phyloP scores from a whole-genome alignment of 2,888 invertebrate species.

The Aporophyla nigra region DNA sequence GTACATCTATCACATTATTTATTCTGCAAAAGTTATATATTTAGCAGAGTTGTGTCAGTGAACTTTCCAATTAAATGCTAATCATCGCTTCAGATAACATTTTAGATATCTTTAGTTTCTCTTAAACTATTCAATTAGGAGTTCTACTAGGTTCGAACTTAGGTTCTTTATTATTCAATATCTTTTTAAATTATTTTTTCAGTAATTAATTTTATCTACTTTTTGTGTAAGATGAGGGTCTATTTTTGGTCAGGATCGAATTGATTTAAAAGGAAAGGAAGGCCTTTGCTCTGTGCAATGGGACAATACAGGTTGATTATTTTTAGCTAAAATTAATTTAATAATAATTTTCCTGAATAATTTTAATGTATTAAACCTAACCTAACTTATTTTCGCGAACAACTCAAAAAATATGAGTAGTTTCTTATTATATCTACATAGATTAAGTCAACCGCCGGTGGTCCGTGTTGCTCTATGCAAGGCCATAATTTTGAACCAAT shows the following conservation, averaged over 20 bases:
- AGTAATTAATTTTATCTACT: not conserved
- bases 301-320: too few species aligned
- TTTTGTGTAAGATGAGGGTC: too few species aligned
- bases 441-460: too few species aligned
- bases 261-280: too few species aligned
- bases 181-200: not conserved
- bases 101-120: constrained; percentile 33
- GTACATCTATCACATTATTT: constrained; percentile 20
- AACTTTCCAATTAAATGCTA: constrained; percentile 42
- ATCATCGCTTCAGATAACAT: constrained; percentile 27
- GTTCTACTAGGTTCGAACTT: not conserved
- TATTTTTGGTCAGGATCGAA: too few species aligned
- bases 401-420: not conserved
- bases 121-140: constrained; percentile 16
- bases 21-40: constrained; percentile 6
- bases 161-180: not conserved
- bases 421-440: not conserved
- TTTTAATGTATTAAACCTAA: too few species aligned
- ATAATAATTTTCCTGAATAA: not conserved
- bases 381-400: not conserved
- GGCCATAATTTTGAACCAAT: not conserved
- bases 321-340: too few species aligned
- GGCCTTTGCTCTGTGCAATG: too few species aligned
- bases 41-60: constrained; percentile 28
- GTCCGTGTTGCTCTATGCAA: too few species aligned